A percentile compares a stretch with the other conserved stretches of the same genome.
Evolutionary conservation across 2,113 vertebrate genomes (phyloP).

Genomic region (Phrynosoma platyrhinos): DNA sequence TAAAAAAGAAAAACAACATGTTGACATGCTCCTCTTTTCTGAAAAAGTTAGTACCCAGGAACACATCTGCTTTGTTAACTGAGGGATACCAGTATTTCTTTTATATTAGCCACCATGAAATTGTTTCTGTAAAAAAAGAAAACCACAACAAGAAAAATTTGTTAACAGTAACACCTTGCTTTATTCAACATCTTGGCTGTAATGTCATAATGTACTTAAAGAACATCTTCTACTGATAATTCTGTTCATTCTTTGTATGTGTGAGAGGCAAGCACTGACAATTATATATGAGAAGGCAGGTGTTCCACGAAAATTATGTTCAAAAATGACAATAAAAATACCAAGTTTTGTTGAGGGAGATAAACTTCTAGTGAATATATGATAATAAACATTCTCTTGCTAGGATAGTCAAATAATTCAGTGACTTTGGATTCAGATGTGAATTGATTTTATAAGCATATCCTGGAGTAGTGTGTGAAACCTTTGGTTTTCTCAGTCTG

Average conservation of each 20-base stretch:
- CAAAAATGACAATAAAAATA: neutral
- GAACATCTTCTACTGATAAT: slow-evolving; percentile 29
- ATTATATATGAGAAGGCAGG: neutral
- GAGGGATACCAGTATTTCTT: too few species aligned
- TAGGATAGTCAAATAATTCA: neutral
- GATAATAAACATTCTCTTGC: neutral
- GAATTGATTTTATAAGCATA: too few species aligned
- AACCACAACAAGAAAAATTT: too few species aligned
- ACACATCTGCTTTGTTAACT: too few species aligned
- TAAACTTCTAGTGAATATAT: neutral
- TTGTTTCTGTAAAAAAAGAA: too few species aligned
- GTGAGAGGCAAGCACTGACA: slow-evolving; percentile 5
- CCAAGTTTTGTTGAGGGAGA: neutral
- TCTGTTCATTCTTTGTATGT: slow-evolving; percentile 6
- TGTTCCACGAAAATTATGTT: neutral
- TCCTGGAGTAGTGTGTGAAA: neutral
- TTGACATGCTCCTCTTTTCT: too few species aligned
- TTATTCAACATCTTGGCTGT: too few species aligned
- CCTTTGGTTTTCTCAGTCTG: neutral
- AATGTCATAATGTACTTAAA: slow-evolving; percentile 29
- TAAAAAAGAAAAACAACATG: too few species aligned
- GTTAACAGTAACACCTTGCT: too few species aligned
- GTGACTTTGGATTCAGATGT: neutral
- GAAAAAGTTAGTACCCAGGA: too few species aligned
- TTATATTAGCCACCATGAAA: too few species aligned